Evolutionary conservation across 2,797 vertebrate genomes (phyloP), one percentile per base, ranked within the genome.

Genomic region (Galaxias olidus): DNA sequence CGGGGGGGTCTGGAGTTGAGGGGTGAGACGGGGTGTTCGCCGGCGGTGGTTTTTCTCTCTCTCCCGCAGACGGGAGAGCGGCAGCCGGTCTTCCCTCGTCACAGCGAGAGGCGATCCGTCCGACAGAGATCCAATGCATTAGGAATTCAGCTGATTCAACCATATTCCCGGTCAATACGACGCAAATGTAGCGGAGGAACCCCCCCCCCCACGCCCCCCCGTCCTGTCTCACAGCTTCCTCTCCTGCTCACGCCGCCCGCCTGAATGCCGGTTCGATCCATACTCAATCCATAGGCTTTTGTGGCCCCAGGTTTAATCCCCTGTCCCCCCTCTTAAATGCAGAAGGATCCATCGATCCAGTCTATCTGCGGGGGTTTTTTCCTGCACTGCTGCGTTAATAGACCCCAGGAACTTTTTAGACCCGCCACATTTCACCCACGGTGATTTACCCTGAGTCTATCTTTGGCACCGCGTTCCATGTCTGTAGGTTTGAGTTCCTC

Each of bases 191-290:
- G 43, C 57, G 1, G 42, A 59, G 43, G 57, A 46, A 17, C 41
- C 2, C 30, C 44, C 56, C 45, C 10, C n/a, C n/a, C n/a, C n/a
- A n/a, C n/a, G n/a, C n/a, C n/a, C n/a, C n/a, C n/a, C n/a, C n/a
- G n/a, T n/a, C n/a, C n/a, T n/a, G 55, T 58, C 42, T 58, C 56
- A 18, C 56, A 58, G 56, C 42, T 46, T 59, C 57, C 43, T 45
- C 43, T 46, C 43, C 10, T 17, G 15, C 57, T 59, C 42, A 11
- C 42, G 12, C 57, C 13, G 47, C 68, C 6, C 60, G 70, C 65
- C 67, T 75, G 63, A 66, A 66, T 72, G 73, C 68, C 69, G 63
- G 65, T 70, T 50, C 65, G 67, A 80, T 59, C 57, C 17, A 59
- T 59, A 19, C 17, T 17, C 18, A 45, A 59, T 59, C 57, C 13